Base-by-base conservation (phyloP, 2,888 invertebrate genomes). In the Euzetes globulus region DNA sequence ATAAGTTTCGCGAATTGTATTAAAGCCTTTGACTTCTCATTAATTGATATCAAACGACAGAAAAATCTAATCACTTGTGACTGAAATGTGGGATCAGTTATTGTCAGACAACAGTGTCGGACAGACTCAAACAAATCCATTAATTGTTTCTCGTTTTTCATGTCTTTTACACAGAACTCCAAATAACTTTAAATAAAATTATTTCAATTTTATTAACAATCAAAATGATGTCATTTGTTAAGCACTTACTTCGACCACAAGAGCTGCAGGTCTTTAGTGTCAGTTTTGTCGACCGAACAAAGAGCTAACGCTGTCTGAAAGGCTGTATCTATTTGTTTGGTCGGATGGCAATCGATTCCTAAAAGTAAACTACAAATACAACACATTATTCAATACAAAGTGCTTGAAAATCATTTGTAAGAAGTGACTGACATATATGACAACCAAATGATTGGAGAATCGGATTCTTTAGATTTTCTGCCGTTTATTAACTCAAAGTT, bases 21-120 rank as follows among this genome's bases (percentile, higher is more conserved):
- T n/a, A 74, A 60, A 63, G 58, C 71, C 19, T 74, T 58, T 17
- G 55, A 45, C 13, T 60, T 52, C 25, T 74, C 71, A 17, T 19
- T 22, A 13, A 19, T 45, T 63, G 45, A 6, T 17, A 74, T 19
- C n/a, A 58, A 27, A 17, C 71, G 29, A 60, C 65, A 55, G 37
- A 74, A 55, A 15, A 27, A 63, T 19, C 29, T 71, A 17, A 65
- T 52, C 4, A 74, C 33, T 63, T 74, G 74, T 63, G 58, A 71
- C 22, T 71, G 71, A 37, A 74, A 74, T 41, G 15, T 45, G 13
- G 74, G 71, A 60, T 74, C 74, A 37, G 52, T 52, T 27, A 74
- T 58, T 13, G 71, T 71, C 9, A 74, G 65, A 60, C 74, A 71
- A 72, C 71, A 71, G 71, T 63, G 74, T 52, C 74, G 33, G 5